Evolutionary conservation across 2,113 vertebrate genomes (phyloP), one percentile per base, ranked within the genome.

Genomic region (Oreocharis arfaki): DNA sequence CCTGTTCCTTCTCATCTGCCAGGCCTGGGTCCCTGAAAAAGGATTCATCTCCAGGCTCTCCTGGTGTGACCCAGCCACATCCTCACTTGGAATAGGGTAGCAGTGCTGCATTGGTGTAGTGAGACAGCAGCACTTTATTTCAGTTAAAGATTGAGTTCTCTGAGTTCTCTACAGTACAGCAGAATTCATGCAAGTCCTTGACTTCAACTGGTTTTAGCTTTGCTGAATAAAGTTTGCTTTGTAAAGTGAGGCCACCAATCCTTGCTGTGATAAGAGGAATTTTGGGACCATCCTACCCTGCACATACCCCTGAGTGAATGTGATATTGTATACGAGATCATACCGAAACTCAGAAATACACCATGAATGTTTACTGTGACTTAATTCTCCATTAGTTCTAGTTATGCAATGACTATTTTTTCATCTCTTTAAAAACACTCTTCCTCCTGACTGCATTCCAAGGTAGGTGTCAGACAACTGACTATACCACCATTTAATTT

Each of bases 401-500:
- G 52, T 84, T 79, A 87, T 84, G 65, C 75, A 60, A 83, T 77
- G 76, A 47, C 69, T 84, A 37, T 81, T 93, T 89, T 90, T 65
- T 91, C 2, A 17, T 37, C 91, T 26, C 61, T 95, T 79, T 81
- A 82, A 95, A 80, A 89, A 69, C 73, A 41, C 69, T 77, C 37
- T 61, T 94, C 78, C 28, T 83, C 39, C 75, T 91, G 89, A 86
- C 87, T 81, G 5, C 52, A 33, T 93, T 95, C 91, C 93, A 94
- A 89, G 39, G 76, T 92, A 93, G 78, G 81, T 94, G 88, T 57
- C 95, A 96, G 89, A 96, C 73, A 95, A 76, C 69, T 95, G 68
- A 65, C 69, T 87, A 89, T 95, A 46, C 57, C 70, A 87, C 92
- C 69, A 89, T 95, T 92, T 92, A 96, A 95, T 95, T 84, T 84